Percentiles rank a stretch among this genome's conserved stretches.
Conservation (phyloP, 2,113 vertebrate genomes). For the Lonchura striata region DNA sequence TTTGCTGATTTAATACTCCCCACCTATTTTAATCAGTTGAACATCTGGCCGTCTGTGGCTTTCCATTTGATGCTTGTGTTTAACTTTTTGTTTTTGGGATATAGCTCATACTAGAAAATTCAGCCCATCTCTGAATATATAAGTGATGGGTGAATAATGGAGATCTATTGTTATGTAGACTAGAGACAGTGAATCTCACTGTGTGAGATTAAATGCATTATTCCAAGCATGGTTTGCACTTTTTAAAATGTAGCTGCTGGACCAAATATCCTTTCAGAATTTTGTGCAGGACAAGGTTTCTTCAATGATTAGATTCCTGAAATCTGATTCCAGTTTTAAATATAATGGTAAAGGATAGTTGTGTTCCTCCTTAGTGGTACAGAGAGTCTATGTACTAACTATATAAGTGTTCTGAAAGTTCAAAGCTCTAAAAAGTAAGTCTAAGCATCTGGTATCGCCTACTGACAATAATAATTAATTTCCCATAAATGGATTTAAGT, state of each 20-base stretch:
- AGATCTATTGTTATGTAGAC: neutral
- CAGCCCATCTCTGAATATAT: neutral
- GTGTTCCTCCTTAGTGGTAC: neutral
- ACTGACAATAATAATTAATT: neutral
- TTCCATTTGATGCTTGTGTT: neutral
- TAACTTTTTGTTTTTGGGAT: neutral
- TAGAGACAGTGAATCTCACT: neutral
- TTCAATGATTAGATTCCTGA: neutral
- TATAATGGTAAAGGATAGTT: neutral
- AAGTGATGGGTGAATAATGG: neutral
- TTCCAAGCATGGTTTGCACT: neutral
- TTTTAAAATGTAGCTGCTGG: neutral
- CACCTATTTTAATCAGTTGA: neutral
- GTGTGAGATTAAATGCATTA: neutral
- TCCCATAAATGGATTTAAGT: neutral
- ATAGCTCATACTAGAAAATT: neutral
- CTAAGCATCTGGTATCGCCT: neutral
- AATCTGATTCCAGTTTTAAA: neutral
- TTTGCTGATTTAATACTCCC: neutral
- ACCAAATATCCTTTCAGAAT: neutral
- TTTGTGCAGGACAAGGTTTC: neutral
- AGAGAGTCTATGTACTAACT: neutral
- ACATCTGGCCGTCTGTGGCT: neutral
- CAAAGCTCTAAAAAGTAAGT: neutral
- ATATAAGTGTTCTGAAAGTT: neutral